phyloP scores from a whole-genome alignment of 2,888 invertebrate genomes.

The Lasioglossum marginatum region DNA sequence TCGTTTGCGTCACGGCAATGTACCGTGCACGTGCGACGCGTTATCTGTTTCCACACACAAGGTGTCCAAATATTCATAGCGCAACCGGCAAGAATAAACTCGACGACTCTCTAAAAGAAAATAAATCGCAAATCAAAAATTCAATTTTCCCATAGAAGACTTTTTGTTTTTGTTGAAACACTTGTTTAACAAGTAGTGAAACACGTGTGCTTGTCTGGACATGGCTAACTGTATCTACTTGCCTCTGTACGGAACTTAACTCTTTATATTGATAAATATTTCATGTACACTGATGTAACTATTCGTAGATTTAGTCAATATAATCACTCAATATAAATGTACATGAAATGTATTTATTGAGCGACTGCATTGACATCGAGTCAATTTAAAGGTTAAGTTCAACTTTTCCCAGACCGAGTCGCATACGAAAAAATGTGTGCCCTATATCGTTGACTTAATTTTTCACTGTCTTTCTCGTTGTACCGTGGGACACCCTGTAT shows the following conservation, averaged over 20 bases:
- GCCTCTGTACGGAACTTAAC: not conserved
- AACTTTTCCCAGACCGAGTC: not conserved
- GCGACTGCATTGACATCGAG: not conserved
- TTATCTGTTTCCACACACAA: slow-evolving; percentile 27
- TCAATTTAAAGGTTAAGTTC: not conserved
- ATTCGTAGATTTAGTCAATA: not conserved
- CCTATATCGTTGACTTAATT: not conserved
- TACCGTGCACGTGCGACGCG: slow-evolving; percentile 39
- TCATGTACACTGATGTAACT: not conserved
- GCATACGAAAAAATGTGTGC: not conserved
- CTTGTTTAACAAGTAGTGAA: not conserved
- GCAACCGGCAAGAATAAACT: not conserved
- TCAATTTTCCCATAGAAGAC: not conserved
- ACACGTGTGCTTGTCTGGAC: not conserved
- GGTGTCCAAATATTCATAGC: not conserved
- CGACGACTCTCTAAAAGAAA: not conserved
- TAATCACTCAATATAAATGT: not conserved
- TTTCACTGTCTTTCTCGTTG: not conserved
- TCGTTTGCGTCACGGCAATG: slow-evolving; percentile 54
- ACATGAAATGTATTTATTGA: not conserved
- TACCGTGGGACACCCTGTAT: not conserved
- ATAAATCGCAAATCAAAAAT: not conserved
- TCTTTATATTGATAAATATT: not conserved
- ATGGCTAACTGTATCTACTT: not conserved
- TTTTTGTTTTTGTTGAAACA: not conserved